Evolutionary conservation across 2,888 invertebrate genomes (phyloP), one percentile per base, ranked within the genome.

Genomic region (Acleris holmiana): DNA sequence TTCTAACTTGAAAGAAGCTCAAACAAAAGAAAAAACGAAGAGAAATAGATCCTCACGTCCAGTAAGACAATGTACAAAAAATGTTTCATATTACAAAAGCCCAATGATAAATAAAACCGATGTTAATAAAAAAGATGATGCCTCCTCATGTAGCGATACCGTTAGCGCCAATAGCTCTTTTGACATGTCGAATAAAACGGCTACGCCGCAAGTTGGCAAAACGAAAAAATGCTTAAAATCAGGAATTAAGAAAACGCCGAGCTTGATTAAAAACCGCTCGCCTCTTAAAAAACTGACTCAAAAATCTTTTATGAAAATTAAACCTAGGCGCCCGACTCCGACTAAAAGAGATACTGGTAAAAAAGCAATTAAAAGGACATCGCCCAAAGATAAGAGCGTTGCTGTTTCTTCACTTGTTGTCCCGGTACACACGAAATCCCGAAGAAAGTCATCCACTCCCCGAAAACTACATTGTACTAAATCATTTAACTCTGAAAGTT

Each of bases 371-470:
- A 85, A 76, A 69, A 80, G 74, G 67, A 76, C 69, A 25, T 71
- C 48, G 35, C 76, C 76, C 64, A 87, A 86, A 74, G 85, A 86
- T 15, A 83, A 77, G 68, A 66, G 63, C 57, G 60, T 61, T 17
- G 73, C 71, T 50, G 21, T 68, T 19, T 61, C 72, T 8, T 73
- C 81, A 7, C 44, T 71, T 0, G 53, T 73, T 48, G 66, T 68
- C 49, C 72, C 78, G 29, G 81, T 73, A 40, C 85, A 85, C 13
- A 84, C 88, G 0, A 93, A 92, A 74, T 93, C 93, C 0, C 85
- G 92, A 44, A 81, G 93, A 73, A 93, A 93, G 76, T 93, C 93
- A 17, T 91, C 93, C 2, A 92, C 92, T 2, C 93, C 93, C 2
- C 82, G 93, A 69, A 93, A 93, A 80, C 76, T 92, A 6, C 79